phyloP scores from a whole-genome alignment of 2,113 vertebrate genomes.

The Triplophysa tibetana region DNA sequence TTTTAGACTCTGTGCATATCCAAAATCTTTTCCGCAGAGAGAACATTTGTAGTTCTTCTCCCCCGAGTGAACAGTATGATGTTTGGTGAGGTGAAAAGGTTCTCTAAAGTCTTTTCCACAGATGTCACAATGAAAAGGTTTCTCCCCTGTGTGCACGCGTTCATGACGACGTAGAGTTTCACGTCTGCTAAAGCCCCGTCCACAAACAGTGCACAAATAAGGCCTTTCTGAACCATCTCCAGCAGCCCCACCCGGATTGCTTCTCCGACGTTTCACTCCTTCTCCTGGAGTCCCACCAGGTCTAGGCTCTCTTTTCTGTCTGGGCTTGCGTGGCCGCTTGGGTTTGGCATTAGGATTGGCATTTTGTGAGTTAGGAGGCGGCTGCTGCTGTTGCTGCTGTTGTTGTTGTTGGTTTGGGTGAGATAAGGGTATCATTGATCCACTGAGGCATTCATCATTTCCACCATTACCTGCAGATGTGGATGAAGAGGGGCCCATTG shows the following conservation, averaged over 20 bases:
- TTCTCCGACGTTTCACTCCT: conserved; percentile 65
- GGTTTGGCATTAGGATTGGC: conserved; percentile 64
- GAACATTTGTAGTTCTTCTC: conserved; percentile 80
- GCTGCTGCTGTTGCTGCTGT: conserved; percentile 65
- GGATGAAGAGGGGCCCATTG: conserved; percentile 67
- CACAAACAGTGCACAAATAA: conserved; percentile 84
- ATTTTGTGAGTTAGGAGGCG: conserved; percentile 52
- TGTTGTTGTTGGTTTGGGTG: conserved; percentile 70
- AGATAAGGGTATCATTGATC: conserved; percentile 73
- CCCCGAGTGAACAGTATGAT: conserved; percentile 76
- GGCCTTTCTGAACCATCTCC: conserved; percentile 78
- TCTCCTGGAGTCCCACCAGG: conserved; percentile 54
- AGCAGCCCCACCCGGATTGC: conserved; percentile 54
- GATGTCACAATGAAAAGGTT: conserved; percentile 74
- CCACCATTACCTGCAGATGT: conserved; percentile 57
- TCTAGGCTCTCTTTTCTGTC: conserved; percentile 70
- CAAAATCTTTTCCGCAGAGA: conserved; percentile 78
- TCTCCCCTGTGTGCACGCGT: conserved; percentile 72
- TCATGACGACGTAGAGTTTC: conserved; percentile 72
- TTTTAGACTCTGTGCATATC: conserved; percentile 79
- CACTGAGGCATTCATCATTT: conserved; percentile 64
- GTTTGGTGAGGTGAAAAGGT: conserved; percentile 79
- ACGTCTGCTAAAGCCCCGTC: conserved; percentile 73
- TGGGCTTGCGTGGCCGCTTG: conserved; percentile 69
- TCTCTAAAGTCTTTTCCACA: conserved; percentile 79